Evolutionary conservation across 2,797 vertebrate genomes (phyloP).

Genomic region (Halcyon chelicuti): DNA sequence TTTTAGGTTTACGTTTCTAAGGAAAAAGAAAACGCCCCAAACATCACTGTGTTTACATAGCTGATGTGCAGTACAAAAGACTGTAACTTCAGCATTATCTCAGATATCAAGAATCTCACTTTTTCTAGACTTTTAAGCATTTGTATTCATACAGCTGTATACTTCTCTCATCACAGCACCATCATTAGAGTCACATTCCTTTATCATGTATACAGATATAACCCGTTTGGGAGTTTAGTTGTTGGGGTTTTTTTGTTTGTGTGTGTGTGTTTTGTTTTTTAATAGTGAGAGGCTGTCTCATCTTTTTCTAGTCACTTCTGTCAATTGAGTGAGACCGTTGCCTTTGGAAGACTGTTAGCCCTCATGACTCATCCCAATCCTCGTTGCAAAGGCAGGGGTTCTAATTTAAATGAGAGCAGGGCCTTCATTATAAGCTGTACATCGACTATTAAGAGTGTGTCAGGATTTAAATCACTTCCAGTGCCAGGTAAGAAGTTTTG

Average conservation of each 20-base stretch:
- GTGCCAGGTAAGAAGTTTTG: not conserved
- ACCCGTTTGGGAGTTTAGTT: not conserved
- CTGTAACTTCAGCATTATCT: not conserved
- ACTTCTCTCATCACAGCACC: not conserved
- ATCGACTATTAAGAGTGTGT: not conserved
- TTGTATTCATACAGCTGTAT: not conserved
- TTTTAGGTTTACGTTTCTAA: not conserved
- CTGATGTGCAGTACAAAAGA: not conserved
- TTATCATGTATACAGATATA: not conserved
- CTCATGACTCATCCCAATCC: not conserved
- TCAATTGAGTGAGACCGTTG: not conserved
- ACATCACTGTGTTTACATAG: rapidly evolving
- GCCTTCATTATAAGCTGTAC: not conserved
- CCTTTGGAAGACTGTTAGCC: not conserved
- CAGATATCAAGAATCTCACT: not conserved
- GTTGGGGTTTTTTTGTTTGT: rapidly evolving
- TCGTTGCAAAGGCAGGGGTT: not conserved
- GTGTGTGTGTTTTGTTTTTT: not conserved
- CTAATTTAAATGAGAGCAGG: not conserved
- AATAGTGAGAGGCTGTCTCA: not conserved
- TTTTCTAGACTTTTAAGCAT: not conserved
- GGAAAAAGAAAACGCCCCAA: not conserved
- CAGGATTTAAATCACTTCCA: not conserved
- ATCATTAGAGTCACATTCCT: not conserved
- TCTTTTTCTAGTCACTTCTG: not conserved